Evolutionary conservation across 2,888 invertebrate species (phyloP).

Genomic region (Himalopsyche anomala): DNA sequence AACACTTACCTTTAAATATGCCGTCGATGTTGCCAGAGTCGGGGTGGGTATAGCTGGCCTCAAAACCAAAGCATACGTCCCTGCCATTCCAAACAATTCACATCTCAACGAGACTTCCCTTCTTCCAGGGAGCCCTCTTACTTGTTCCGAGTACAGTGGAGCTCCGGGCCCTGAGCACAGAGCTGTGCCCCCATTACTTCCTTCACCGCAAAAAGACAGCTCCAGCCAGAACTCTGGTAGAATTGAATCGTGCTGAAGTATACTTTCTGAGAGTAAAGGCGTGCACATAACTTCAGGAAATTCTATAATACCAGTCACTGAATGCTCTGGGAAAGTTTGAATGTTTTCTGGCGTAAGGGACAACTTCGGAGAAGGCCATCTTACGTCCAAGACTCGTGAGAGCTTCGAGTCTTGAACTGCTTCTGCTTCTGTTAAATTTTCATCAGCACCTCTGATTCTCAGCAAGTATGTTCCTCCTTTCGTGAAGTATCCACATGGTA

Average conservation of each 20-base stretch:
- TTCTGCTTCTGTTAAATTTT: slow-evolving; percentile 63
- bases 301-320: slow-evolving; percentile 85
- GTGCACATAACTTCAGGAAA: slow-evolving; percentile 79
- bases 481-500: slow-evolving; percentile 86
- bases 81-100: slow-evolving; percentile 88
- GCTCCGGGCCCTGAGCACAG: slow-evolving; percentile 81
- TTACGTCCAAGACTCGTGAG: slow-evolving; percentile 83
- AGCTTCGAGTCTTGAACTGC: slow-evolving; percentile 61
- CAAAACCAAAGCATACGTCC: slow-evolving; percentile 86
- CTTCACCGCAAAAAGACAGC: slow-evolving; percentile 86
- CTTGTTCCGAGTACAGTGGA: slow-evolving; percentile 86
- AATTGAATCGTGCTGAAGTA: slow-evolving; percentile 68
- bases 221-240: slow-evolving; percentile 85
- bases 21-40: slow-evolving; percentile 80
- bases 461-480: slow-evolving; percentile 82
- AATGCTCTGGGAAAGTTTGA: slow-evolving; percentile 86
- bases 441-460: slow-evolving; percentile 69
- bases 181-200: slow-evolving; percentile 82
- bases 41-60: slow-evolving; percentile 81
- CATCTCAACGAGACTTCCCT: slow-evolving; percentile 83
- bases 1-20: slow-evolving; percentile 80
- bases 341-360: slow-evolving; percentile 86
- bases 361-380: slow-evolving; percentile 87
- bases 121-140: slow-evolving; percentile 83
- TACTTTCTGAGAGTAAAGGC: slow-evolving; percentile 78